phyloP scores from a whole-genome alignment of 2,888 invertebrate genomes.

The Leucophenga montana region DNA sequence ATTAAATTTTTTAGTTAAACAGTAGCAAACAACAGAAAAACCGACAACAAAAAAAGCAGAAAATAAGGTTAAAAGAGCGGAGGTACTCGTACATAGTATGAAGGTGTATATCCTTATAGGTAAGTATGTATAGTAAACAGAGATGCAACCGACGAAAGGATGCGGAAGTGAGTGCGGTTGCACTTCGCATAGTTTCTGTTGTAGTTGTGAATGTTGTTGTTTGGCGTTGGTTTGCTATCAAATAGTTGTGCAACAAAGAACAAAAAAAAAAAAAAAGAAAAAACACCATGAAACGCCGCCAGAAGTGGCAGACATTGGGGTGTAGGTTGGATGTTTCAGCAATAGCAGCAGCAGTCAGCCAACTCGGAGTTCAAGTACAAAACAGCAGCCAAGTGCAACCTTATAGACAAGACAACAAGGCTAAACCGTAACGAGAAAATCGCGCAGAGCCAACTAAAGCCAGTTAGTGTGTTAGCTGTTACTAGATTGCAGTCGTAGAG shows the following conservation, averaged over 20 bases:
- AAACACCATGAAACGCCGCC: not conserved
- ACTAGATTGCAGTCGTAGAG: no score
- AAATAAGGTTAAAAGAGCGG: constrained; percentile 1
- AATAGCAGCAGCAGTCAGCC: no score
- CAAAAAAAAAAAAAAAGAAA: no score
- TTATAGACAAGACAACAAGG: no score
- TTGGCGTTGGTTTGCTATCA: constrained; percentile 16
- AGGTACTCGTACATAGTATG: no score
- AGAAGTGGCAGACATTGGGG: not conserved
- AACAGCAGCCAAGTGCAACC: constrained; percentile 5
- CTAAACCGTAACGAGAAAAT: no score
- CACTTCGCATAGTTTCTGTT: not conserved
- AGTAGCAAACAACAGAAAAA: constrained; percentile 35
- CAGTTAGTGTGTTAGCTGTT: constrained; percentile 62
- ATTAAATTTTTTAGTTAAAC: constrained; percentile 54
- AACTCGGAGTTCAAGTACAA: constrained; percentile 20
- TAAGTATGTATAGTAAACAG: not conserved
- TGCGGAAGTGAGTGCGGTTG: constrained; percentile 32
- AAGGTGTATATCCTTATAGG: no score
- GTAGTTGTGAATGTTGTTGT: not conserved
- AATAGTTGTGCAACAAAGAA: constrained; percentile 22
- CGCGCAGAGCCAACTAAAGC: constrained; percentile 43
- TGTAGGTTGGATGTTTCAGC: no score
- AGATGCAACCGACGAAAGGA: constrained; percentile 43
- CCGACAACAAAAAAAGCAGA: constrained; percentile 33